phyloP scores from a whole-genome alignment of 2,113 vertebrate genomes.

The Empidonax alnorum region DNA sequence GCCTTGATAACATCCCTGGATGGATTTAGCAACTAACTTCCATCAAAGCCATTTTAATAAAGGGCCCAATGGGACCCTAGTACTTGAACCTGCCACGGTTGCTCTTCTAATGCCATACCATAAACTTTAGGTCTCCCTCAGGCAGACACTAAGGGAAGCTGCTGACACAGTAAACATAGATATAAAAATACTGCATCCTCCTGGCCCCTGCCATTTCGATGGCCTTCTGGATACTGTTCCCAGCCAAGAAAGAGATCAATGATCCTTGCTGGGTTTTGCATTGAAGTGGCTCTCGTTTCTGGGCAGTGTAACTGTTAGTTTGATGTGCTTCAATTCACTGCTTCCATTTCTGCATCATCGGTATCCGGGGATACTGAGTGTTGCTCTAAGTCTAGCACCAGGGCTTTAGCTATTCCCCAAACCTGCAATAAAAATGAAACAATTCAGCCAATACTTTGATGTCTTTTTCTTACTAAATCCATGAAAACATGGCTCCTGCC shows the following conservation, averaged over 20 bases:
- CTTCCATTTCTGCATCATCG: not conserved
- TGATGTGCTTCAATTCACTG: not conserved
- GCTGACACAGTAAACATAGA: not conserved
- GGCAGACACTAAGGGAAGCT: not conserved
- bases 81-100: not conserved
- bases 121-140: not conserved
- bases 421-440: not conserved
- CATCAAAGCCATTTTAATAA: not conserved
- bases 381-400: not conserved
- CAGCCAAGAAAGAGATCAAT: not conserved
- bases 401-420: slow-evolving; percentile 4
- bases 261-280: not conserved
- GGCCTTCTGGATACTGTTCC: not conserved
- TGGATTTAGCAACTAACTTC: not conserved
- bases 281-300: not conserved
- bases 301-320: not conserved
- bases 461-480: slow-evolving; percentile 23
- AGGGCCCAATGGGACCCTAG: no score
- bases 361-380: not conserved
- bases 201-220: not conserved
- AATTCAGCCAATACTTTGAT: slow-evolving; percentile 24
- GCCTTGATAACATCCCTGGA: not conserved
- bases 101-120: not conserved
- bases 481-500: not conserved
- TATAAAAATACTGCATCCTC: not conserved